Percentiles rank a stretch among this genome's conserved stretches.
Evolutionary conservation across 2,113 vertebrate genomes (phyloP).

Genomic region (Mesocricetus auratus): DNA sequence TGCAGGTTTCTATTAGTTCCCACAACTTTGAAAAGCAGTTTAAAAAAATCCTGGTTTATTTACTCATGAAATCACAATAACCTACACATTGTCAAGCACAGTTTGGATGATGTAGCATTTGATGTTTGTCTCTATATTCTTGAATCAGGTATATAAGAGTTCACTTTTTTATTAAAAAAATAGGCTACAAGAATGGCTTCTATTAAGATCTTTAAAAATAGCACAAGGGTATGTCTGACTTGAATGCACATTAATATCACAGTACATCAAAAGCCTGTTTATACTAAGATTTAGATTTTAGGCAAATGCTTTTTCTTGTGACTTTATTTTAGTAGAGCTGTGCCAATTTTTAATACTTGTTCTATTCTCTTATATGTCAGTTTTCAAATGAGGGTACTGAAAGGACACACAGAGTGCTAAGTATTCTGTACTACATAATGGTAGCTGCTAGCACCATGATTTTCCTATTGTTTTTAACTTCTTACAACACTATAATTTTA

Average conservation of each 20-base stretch:
- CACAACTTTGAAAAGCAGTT: slow-evolving; percentile 45
- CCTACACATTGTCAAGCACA: slow-evolving; percentile 5
- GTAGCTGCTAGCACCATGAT: not conserved
- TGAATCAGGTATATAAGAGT: not conserved
- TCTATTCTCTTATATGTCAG: not conserved
- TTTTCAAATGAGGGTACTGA: not conserved
- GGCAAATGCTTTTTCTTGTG: slow-evolving; percentile 5
- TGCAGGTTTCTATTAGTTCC: not conserved
- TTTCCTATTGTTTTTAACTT: slow-evolving; percentile 30
- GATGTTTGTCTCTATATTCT: not conserved
- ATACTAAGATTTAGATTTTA: slow-evolving; percentile 3
- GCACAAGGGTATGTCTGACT: slow-evolving; percentile 18
- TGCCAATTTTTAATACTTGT: not conserved
- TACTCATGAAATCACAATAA: not conserved
- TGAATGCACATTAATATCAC: slow-evolving; percentile 18
- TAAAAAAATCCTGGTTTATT: not conserved
- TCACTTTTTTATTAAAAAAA: not conserved
- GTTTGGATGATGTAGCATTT: not conserved
- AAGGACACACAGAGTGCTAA: not conserved
- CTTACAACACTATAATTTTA: not conserved
- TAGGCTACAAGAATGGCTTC: slow-evolving; percentile 1
- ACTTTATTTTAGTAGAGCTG: slow-evolving; percentile 15
- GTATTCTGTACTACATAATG: not conserved
- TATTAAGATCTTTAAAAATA: not conserved
- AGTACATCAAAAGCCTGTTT: slow-evolving; percentile 26